Evolutionary conservation across 2,113 vertebrate species (phyloP).

Genomic region (Malurus alboscapulatus): DNA sequence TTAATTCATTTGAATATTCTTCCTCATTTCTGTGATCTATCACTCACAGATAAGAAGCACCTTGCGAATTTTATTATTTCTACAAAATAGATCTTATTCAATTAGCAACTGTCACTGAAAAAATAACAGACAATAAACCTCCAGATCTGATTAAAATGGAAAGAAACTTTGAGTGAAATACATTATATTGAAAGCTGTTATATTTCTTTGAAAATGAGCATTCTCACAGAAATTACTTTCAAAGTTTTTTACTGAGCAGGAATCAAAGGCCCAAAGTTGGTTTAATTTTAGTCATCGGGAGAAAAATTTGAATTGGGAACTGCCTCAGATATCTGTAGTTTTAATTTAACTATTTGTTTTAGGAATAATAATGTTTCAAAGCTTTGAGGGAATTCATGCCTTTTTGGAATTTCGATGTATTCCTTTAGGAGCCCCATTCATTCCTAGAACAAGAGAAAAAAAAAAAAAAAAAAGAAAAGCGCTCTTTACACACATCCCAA

Average conservation of each 20-base stretch:
- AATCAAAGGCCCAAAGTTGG: conserved; percentile 16
- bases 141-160: conserved; percentile 11
- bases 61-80: conserved; percentile 45
- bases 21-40: conserved; percentile 26
- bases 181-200: neutral
- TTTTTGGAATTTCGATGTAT: neutral
- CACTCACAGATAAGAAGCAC: conserved; percentile 19
- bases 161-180: conserved; percentile 7
- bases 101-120: conserved; percentile 19
- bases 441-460: neutral
- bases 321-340: neutral
- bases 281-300: neutral
- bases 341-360: conserved; percentile 21
- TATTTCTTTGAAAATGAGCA: conserved; percentile 43
- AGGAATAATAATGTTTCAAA: conserved; percentile 1
- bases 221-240: conserved; percentile 27
- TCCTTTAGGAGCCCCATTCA: neutral
- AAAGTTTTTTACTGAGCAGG: neutral
- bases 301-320: neutral
- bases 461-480: neutral
- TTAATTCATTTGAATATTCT: conserved; percentile 42
- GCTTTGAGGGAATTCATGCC: neutral
- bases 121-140: conserved; percentile 32
- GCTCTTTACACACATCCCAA: neutral
- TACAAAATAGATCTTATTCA: conserved; percentile 25